A percentile compares a stretch with the other conserved stretches of the same genome.
Evolutionary conservation across 2,113 vertebrate species (phyloP).

Genomic region (Cacatua alba): DNA sequence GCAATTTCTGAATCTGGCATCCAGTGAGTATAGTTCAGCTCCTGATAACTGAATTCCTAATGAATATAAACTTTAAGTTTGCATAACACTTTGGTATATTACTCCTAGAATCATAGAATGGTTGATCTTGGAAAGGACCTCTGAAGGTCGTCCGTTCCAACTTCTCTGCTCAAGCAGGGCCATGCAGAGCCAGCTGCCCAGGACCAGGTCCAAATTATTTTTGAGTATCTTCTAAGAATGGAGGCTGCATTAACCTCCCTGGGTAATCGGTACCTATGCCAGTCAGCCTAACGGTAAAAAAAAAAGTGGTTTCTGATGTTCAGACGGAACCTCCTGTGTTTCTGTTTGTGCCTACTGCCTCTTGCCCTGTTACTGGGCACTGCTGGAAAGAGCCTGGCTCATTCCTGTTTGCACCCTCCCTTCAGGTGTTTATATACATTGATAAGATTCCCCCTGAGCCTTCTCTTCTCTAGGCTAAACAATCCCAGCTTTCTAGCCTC

Average conservation of each 20-base stretch:
- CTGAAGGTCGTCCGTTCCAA: neutral
- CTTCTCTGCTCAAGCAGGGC: neutral
- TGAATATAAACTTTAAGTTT: neutral
- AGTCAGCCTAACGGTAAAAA: neutral
- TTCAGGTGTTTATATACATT: neutral
- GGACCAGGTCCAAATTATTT: neutral
- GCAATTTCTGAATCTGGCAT: neutral
- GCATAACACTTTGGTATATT: neutral
- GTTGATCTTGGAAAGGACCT: neutral
- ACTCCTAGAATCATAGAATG: neutral
- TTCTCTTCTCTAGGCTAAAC: neutral
- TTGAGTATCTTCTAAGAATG: neutral
- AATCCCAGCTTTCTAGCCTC: neutral
- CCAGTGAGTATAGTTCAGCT: neutral
- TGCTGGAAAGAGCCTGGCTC: neutral
- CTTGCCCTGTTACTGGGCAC: neutral
- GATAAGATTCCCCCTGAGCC: neutral
- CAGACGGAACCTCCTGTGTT: neutral
- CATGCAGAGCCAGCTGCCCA: neutral
- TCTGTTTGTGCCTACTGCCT: neutral
- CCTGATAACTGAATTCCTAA: neutral
- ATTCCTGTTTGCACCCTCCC: neutral
- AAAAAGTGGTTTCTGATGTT: neutral
- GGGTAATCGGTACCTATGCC: neutral
- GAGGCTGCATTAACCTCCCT: neutral